Evolutionary conservation across 2,113 vertebrate genomes (phyloP), one percentile per base, ranked within the genome.

Genomic region (Calidris pygmaea): DNA sequence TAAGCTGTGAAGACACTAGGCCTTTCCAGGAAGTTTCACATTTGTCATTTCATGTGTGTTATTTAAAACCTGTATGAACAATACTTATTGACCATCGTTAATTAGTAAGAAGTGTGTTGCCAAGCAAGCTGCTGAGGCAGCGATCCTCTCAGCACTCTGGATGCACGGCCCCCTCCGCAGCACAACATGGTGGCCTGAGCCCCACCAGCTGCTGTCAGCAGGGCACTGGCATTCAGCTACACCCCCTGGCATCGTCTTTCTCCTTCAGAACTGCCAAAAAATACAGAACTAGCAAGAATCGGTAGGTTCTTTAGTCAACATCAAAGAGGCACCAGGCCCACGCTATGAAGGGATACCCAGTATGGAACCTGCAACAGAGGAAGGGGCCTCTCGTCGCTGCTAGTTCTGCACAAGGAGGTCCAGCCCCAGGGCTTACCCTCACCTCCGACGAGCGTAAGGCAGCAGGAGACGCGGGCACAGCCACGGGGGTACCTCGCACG

Each of bases 201-300:
- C 10, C 22, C 16, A 9, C 14, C 52, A 6, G 26, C 48, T 20
- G 22, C 29, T 0, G 30, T 11, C 7, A 14, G 10, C 23, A 3
- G 19, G 4, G 2, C 47, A 2, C 22, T 1, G 4, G 12, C 4
- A 1, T 53, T 21, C 78, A 12, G 45, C 27, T 14, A 2, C 5
- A 0, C 41, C 22, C 24, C 29, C n/a, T 1, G 2, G 26, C 20
- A 3, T 1, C 0, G 4, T 1, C 21, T 0, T 23, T 9, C 15
- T 39, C 45, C 29, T 53, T 1, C 5, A 14, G 3, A 43, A 3
- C 27, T 1, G 13, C 10, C 12, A 26, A 29, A 20, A 1, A 5
- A 5, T 1, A 10, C 1, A 3, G 8, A 4, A 7, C 4, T 3
- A 11, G 10, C 14, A 43, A 4, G 19, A 35, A 20, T 8, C 0